Evolutionary conservation across 2,888 invertebrate species (phyloP), one percentile per base, ranked within the genome.

Genomic region (Pyrocoelia pectoralis): DNA sequence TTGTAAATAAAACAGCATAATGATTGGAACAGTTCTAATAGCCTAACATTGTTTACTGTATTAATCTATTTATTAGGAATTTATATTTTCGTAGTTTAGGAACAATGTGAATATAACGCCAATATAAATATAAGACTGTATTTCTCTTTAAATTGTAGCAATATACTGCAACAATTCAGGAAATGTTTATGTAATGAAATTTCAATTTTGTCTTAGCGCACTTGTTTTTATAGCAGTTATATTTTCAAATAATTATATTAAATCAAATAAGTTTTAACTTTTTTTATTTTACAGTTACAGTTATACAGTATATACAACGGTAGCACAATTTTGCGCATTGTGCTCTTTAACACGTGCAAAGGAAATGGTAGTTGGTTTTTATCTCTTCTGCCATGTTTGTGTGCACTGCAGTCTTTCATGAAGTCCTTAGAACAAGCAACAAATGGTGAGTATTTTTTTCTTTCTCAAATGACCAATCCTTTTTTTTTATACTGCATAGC

Each of bases 121-220:
- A 46, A 46, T 17, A 46, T 46, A 46, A 15, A 46, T 46, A 46
- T 46, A 46, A 46, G 46, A 46, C 46, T 46, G 41, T 43, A 43
- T 33, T 33, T 33, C 33, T 33, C 9, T 33, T 33, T 8, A n/a
- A 33, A 6, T n/a, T n/a, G 33, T 33, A 33, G 33, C 33, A 33
- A 33, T 33, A 33, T 33, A 33, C 10, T 33, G 33, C 33, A 33
- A 33, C 8, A n/a, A n/a, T n/a, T 33, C 33, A 33, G n/a, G 2
- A 33, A 24, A 24, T 24, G 24, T 24, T 5, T 8, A 8, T 8
- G 8, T 24, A 24, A 24, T 24, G 8, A 24, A 24, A 24, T 8
- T 24, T 24, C 24, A 5, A 24, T 3, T n/a, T 33, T 33, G 33
- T 33, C 33, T 33, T 33, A 33, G 33, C 9, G 33, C 33, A 33